Evolutionary conservation across 2,888 invertebrate genomes (phyloP), one percentile per base, ranked within the genome.

Genomic region (Epirrhoe tristata): DNA sequence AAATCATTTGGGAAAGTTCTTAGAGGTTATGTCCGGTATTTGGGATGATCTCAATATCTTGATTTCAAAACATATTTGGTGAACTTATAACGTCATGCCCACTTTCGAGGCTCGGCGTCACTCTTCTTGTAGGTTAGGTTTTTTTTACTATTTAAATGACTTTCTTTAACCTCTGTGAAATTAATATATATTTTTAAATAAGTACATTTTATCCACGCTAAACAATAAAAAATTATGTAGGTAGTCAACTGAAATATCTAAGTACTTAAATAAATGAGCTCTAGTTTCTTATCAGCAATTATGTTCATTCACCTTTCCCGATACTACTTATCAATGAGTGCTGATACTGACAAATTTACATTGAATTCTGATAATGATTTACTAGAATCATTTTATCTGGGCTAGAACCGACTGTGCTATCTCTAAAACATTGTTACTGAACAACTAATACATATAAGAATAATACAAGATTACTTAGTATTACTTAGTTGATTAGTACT

Each of bases 291-390:
- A 77, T 79, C 72, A 66, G 43, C 64, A 51, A 51, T 61, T 67
- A 46, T 67, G 65, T 72, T 70, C 78, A 79, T 79, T 80, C 73
- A 77, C 61, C 66, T 74, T 74, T 68, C 71, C 55, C 16, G 61
- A 66, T 67, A 72, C 61, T 57, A 55, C 63, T 66, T 71, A 72
- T 70, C 69, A 63, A 48, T 69, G 32, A 48, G 31, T 8, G n/a
- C 63, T 50, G 56, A 67, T 60, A 57, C 1, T 39, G 31, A 24
- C 14, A 8, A 31, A 61, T 58, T 63, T 66, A 58, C 8, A 4
- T 54, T 57, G 54, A 64, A 64, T 60, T 60, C 43, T 54, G 60
- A 64, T 64, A 64, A 10, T 50, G 16, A 7, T 34, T 63, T 51
- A 64, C 50, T 58, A 58, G n/a, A n/a, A n/a, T n/a, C n/a, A n/a